Evolutionary conservation across 2,113 vertebrate species (phyloP).

Genomic region (Cebus imitator): DNA sequence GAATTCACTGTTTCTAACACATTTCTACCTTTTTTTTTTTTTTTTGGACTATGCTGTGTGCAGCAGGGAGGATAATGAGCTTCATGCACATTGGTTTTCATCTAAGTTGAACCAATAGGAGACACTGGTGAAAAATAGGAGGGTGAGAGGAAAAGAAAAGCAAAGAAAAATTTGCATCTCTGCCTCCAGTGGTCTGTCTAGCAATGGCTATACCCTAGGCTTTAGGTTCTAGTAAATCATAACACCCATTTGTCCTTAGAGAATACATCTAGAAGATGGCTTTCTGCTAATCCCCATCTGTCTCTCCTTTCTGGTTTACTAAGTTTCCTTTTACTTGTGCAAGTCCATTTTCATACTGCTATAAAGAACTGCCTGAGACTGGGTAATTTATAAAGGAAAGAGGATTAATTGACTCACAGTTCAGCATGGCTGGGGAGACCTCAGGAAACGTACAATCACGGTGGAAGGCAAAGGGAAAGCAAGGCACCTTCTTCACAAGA

Average conservation of each 20-base stretch:
- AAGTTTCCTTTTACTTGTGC: background rate
- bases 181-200: background rate
- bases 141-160: background rate
- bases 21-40: too few relatives aligned
- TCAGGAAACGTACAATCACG: too few relatives aligned
- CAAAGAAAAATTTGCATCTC: background rate
- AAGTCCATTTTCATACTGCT: too few relatives aligned
- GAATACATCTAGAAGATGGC: background rate
- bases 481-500: too few relatives aligned
- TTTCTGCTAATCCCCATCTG: background rate
- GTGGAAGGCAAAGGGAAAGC: too few relatives aligned
- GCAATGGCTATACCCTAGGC: fast-evolving
- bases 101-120: background rate
- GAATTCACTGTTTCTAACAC: too few relatives aligned
- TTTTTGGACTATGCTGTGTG: background rate
- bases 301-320: background rate
- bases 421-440: too few relatives aligned
- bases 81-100: background rate
- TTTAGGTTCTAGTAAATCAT: background rate
- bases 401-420: too few relatives aligned
- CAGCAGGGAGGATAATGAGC: background rate
- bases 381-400: too few relatives aligned
- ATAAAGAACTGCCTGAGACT: too few relatives aligned
- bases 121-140: background rate
- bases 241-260: background rate